Percentiles rank a stretch among this genome's conserved stretches.
These are phyloP conservation scores for Nyctibius bracteatus DNA, from an alignment of 2,113 vertebrate genomes.

Conservation along the genomic window DNA sequence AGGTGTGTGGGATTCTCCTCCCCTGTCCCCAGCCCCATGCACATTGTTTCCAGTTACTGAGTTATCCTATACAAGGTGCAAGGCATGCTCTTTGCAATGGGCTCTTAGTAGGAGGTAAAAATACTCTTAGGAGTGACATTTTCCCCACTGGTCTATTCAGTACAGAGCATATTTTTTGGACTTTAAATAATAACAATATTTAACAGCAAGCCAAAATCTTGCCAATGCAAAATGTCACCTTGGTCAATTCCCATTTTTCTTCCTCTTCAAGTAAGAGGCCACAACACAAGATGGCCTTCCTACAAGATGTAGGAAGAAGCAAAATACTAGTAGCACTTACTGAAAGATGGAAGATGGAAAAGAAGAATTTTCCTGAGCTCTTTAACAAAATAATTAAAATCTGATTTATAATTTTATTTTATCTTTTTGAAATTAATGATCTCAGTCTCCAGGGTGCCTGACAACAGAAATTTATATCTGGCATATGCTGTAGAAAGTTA, in stretches of 20 bases:
- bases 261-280: not conserved
- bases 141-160: not conserved
- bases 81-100: not conserved
- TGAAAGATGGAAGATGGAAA: not conserved
- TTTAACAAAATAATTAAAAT: not conserved
- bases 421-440: not conserved
- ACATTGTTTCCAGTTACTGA: not conserved
- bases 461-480: not conserved
- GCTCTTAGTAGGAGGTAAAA: not conserved
- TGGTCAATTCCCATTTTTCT: not conserved
- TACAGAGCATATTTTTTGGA: not conserved
- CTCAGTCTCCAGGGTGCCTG: not conserved
- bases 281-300: accelerated
- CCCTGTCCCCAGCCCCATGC: accelerated
- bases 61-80: not conserved
- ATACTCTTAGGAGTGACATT: not conserved
- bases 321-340: not conserved
- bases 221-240: not conserved
- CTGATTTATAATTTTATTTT: not conserved
- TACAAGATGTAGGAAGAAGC: accelerated
- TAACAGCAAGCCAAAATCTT: not conserved
- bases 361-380: not conserved
- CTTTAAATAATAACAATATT: not conserved
- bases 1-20: not conserved
- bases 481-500: not conserved